Percentiles rank a stretch among this genome's conserved stretches.
These are phyloP conservation scores for Cephalopterus ornatus DNA, from an alignment of 2,113 vertebrate species.

Conservation along the genomic window DNA sequence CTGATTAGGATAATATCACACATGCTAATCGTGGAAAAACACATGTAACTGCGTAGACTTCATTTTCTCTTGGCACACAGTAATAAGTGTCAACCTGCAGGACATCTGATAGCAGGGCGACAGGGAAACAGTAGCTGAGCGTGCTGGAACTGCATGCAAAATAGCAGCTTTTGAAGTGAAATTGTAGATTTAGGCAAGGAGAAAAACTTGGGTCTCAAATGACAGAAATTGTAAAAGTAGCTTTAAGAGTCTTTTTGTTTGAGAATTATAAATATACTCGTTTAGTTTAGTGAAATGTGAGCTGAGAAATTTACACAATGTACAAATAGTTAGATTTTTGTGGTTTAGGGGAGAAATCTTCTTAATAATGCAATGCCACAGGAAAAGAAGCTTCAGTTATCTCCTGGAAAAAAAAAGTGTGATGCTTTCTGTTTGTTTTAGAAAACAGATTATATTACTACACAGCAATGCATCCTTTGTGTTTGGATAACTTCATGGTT, in stretches of 20 bases:
- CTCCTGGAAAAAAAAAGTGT: background rate
- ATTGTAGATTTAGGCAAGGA: background rate
- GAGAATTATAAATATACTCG: background rate
- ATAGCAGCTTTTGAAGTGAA: background rate
- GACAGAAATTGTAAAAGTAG: background rate
- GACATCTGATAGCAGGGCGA: background rate
- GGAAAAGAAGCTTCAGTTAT: background rate
- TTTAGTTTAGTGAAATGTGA: background rate
- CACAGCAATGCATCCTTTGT: background rate
- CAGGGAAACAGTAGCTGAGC: background rate
- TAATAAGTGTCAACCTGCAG: slow-evolving; percentile 27
- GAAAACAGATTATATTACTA: background rate
- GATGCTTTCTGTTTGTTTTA: background rate
- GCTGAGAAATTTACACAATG: background rate
- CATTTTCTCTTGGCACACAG: background rate
- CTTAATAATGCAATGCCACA: background rate
- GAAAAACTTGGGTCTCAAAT: background rate
- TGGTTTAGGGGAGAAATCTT: background rate
- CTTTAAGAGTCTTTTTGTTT: background rate
- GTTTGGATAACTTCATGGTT: background rate
- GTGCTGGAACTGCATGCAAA: background rate
- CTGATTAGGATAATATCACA: slow-evolving; percentile 14
- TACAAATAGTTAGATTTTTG: slow-evolving; percentile 2
- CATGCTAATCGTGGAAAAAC: background rate
- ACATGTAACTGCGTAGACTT: slow-evolving; percentile 44